A percentile compares a stretch with the other conserved stretches of the same genome.
phyloP scores from a whole-genome alignment of 2,888 invertebrate species.

The Mechanitis mazaeus region DNA sequence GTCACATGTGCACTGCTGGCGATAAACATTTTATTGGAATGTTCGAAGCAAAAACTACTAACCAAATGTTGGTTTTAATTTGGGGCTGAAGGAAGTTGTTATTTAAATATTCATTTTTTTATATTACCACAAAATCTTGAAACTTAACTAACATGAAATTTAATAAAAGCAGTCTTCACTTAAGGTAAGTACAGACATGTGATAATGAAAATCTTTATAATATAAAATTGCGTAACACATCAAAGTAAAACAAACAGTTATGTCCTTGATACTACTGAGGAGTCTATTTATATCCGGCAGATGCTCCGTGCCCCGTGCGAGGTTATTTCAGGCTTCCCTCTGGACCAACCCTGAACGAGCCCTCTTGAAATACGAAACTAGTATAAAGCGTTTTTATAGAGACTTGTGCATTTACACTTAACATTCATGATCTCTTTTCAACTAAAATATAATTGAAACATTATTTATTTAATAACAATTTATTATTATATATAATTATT shows the following conservation, averaged over 20 bases:
- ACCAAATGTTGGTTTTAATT: conserved; percentile 70
- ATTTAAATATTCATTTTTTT: conserved; percentile 53
- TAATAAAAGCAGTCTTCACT: not conserved
- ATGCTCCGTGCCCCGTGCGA: conserved; percentile 64
- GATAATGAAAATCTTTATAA: not conserved
- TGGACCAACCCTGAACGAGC: conserved; percentile 32
- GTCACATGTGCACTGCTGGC: conserved; percentile 63
- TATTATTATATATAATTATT: too few relatives aligned
- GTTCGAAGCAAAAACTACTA: conserved; percentile 67
- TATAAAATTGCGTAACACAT: not conserved
- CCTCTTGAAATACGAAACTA: conserved; percentile 38
- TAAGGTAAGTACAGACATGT: not conserved
- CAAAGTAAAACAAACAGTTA: conserved; percentile 48
- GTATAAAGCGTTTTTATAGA: conserved; percentile 33
- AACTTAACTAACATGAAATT: not conserved
- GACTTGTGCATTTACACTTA: conserved; percentile 28
- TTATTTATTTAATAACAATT: too few relatives aligned
- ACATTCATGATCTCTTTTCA: conserved; percentile 7
- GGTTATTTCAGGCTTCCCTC: conserved; percentile 60
- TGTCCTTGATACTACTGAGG: conserved; percentile 76
- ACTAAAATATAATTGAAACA: too few relatives aligned
- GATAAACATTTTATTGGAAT: conserved; percentile 77
- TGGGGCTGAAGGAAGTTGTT: conserved; percentile 66
- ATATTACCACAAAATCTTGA: conserved; percentile 19
- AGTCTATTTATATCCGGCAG: conserved; percentile 67